Evolutionary conservation across 2,113 vertebrate species (phyloP), one percentile per base, ranked within the genome.

Genomic region (Hyperoodon ampullatus): DNA sequence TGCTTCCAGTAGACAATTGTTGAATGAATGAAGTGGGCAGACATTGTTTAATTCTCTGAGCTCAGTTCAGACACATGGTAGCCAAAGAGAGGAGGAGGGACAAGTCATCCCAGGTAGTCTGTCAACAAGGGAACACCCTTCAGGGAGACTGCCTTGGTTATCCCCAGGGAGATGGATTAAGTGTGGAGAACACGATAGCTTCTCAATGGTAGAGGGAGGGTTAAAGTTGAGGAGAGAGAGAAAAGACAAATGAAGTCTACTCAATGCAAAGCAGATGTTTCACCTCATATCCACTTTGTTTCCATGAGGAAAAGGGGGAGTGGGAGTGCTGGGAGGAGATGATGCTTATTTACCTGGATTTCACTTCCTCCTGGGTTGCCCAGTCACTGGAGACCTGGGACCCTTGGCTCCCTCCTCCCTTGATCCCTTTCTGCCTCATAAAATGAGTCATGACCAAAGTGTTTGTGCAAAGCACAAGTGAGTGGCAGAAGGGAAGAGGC

Each of bases 231-330:
- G 10, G 24, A 42, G 53, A 97, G 90, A 96, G 86, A 90, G 68
- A 96, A 97, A 97, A 93, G 75, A 98, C 74, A 97, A 98, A 97
- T 90, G 92, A 97, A 89, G 80, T 94, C 94, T 90, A 82, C 82
- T 88, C 93, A 95, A 98, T 98, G 96, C 91, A 98, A 97, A 97
- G 85, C 96, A 98, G 90, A 95, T 98, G 96, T 98, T 98, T 97
- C 95, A 97, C 88, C 96, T 98, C 96, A 97, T 95, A 96, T 98
- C 87, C 60, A 97, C 92, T 98, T 97, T 96, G 47, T 97, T 98
- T 98, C 96, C 92, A 96, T 95, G 90, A 98, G 80, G 90, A 95
- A 97, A 90, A 95, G 77, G 78, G 75, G 16, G 9, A 35, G 42
- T 1, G 1, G 63, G 60, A 42, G 18, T 2, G 0, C 0, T 78